Percentiles rank a stretch among this genome's conserved stretches.
These are phyloP conservation scores for Epinephelus malabaricus DNA, from an alignment of 2,797 vertebrate species.

Conservation along the genomic window DNA sequence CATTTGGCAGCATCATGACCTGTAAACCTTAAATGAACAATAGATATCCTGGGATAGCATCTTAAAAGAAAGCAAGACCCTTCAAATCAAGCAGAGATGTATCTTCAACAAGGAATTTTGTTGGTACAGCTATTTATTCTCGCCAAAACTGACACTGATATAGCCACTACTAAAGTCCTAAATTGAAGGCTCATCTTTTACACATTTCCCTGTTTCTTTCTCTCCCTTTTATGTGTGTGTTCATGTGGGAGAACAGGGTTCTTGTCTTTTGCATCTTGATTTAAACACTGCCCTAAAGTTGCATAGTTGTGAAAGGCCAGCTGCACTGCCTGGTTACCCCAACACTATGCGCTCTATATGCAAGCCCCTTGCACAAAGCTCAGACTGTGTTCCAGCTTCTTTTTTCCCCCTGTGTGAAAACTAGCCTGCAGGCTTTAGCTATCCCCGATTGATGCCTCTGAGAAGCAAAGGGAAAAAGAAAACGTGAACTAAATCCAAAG, in stretches of 20 bases:
- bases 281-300: slow-evolving; percentile 83
- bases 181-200: slow-evolving; percentile 38
- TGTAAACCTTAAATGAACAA: slow-evolving; percentile 36
- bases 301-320: slow-evolving; percentile 84
- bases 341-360: slow-evolving; percentile 86
- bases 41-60: neutral
- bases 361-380: slow-evolving; percentile 77
- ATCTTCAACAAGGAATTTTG: neutral
- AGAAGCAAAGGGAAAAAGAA: slow-evolving; percentile 59
- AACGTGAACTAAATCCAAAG: slow-evolving; percentile 67
- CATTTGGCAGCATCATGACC: slow-evolving; percentile 7
- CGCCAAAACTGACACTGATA: neutral
- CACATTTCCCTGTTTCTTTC: slow-evolving; percentile 36
- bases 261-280: slow-evolving; percentile 80
- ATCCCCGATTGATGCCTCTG: slow-evolving; percentile 54
- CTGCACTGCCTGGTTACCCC: slow-evolving; percentile 86
- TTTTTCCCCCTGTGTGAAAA: slow-evolving; percentile 67
- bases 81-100: neutral
- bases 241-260: slow-evolving; percentile 68
- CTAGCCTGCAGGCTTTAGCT: slow-evolving; percentile 56
- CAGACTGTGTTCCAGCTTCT: slow-evolving; percentile 73
- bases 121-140: neutral
- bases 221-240: slow-evolving; percentile 45
- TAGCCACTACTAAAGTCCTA: neutral
- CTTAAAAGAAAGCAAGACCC: slow-evolving; percentile 8